phyloP scores from a whole-genome alignment of 2,888 invertebrate species.

The Adineta ricciae region DNA sequence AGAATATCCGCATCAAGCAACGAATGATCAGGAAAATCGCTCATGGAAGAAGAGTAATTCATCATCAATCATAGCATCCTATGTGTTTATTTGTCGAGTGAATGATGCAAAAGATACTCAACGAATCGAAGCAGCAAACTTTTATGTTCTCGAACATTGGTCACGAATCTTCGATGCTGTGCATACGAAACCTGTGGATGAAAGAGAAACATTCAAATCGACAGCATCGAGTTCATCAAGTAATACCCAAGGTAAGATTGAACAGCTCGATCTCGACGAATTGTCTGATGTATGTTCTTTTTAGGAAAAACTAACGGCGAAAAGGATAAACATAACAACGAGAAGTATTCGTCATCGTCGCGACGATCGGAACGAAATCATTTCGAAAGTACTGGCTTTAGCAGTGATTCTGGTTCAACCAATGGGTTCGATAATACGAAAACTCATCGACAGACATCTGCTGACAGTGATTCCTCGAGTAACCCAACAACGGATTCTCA shows the following conservation, averaged over 20 bases:
- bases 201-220: constrained; percentile 31
- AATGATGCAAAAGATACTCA: constrained; percentile 17
- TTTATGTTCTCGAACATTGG: constrained; percentile 34
- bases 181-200: constrained; percentile 26
- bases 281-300: neutral
- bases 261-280: neutral
- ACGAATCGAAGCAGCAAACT: constrained; percentile 21
- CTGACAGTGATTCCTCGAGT: constrained; percentile 17
- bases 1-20: neutral
- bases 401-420: neutral
- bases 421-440: neutral
- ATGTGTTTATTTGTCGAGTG: constrained; percentile 16
- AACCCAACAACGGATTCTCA: neutral
- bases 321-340: neutral
- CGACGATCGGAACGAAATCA: neutral
- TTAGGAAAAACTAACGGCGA: neutral
- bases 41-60: neutral
- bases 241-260: neutral
- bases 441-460: neutral
- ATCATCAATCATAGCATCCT: neutral
- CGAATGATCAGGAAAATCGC: neutral
- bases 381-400: neutral
- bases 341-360: neutral
- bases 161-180: constrained; percentile 33
- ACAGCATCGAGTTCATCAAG: neutral